phyloP scores from a whole-genome alignment of 2,888 invertebrate genomes.

The Apodemia zela region DNA sequence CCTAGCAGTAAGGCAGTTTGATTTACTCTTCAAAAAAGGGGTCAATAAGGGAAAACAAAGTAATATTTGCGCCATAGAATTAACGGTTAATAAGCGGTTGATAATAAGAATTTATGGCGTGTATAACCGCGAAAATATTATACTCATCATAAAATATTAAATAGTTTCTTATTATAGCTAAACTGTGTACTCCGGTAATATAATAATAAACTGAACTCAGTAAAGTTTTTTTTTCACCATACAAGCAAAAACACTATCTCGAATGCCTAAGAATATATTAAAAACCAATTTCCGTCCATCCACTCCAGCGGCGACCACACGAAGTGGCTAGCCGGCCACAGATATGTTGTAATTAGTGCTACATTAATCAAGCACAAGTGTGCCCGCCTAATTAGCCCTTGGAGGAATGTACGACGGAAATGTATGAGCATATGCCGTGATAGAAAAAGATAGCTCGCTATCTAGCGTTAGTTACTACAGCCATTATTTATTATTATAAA shows the following conservation, averaged over 20 bases:
- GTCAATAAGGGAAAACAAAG: no score
- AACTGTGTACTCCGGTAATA: neutral
- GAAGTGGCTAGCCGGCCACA: constrained; percentile 22
- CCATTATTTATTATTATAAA: no score
- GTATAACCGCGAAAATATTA: neutral
- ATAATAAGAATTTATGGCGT: no score
- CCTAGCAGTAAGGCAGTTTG: no score
- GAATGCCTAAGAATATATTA: constrained; percentile 6
- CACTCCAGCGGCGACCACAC: constrained; percentile 14
- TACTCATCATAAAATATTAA: neutral
- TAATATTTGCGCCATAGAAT: no score
- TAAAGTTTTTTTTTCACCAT: neutral
- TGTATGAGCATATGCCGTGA: constrained; percentile 26
- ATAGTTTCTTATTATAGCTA: neutral
- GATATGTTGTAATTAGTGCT: constrained; percentile 48
- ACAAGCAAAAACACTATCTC: neutral
- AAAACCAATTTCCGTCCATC: constrained; percentile 4
- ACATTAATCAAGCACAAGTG: constrained; percentile 61
- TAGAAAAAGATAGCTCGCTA: constrained; percentile 7
- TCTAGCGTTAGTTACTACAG: neutral
- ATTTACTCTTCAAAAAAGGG: no score
- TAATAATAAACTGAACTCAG: neutral
- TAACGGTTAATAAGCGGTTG: no score
- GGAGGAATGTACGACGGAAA: constrained; percentile 38
- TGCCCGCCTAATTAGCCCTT: constrained; percentile 44